phyloP scores from a whole-genome alignment of 2,797 vertebrate species.

The Falco concolor region DNA sequence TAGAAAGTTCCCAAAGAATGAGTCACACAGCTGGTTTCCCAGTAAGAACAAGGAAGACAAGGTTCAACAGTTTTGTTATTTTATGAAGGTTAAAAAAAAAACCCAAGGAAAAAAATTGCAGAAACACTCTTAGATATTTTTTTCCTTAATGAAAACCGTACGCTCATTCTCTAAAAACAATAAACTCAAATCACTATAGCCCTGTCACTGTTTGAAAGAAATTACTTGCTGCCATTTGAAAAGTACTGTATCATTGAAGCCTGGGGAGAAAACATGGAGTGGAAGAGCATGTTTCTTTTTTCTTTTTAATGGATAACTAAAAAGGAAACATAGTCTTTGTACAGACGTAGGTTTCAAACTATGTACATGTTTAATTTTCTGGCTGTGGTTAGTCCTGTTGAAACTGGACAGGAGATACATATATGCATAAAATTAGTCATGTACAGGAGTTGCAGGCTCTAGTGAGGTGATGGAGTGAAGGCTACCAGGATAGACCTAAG shows the following conservation, averaged over 20 bases:
- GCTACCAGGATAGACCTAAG: neutral
- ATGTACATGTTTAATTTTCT: neutral
- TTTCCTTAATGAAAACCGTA: neutral
- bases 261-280: neutral
- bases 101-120: neutral
- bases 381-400: neutral
- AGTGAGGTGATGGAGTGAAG: neutral
- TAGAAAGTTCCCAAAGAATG: conserved; percentile 35
- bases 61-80: conserved; percentile 8
- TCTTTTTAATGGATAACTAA: neutral
- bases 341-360: neutral
- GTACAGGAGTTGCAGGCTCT: neutral
- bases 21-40: conserved; percentile 31
- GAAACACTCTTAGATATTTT: neutral
- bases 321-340: neutral
- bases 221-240: neutral
- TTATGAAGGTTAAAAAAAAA: neutral
- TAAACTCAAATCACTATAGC: neutral
- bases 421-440: neutral
- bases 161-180: neutral
- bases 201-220: neutral
- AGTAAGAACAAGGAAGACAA: conserved; percentile 23
- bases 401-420: neutral
- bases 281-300: neutral
- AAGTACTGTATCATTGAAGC: neutral